phyloP scores from a whole-genome alignment of 2,113 vertebrate genomes.

The Rhinolophus ferrumequinum region DNA sequence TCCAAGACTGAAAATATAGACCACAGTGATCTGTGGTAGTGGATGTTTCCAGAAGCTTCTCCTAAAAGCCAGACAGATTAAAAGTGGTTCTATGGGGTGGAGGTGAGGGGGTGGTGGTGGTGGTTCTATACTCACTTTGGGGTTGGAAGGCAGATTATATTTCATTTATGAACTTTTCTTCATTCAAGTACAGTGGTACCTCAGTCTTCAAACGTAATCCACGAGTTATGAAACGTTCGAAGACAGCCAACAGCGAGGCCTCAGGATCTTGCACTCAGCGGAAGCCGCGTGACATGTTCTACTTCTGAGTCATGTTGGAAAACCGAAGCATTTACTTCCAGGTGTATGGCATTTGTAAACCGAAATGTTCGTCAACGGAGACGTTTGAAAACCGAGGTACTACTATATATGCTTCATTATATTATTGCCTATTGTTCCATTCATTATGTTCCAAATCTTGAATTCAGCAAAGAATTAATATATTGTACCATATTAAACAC shows the following conservation, averaged over 20 bases:
- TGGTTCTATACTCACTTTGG: background rate
- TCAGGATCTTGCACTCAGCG: no score
- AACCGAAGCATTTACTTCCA: no score
- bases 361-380: no score
- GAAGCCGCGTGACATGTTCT: no score
- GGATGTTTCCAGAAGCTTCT: background rate
- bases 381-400: no score
- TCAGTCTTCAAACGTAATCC: no score
- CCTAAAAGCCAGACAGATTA: background rate
- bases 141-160: slow-evolving; percentile 28
- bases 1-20: background rate
- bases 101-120: no score
- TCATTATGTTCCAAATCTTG: slow-evolving; percentile 46
- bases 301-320: no score
- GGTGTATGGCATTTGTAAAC: no score
- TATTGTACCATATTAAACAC: background rate
- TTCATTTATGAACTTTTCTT: slow-evolving; percentile 38
- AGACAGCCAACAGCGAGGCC: no score
- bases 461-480: slow-evolving; percentile 37
- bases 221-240: no score
- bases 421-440: background rate
- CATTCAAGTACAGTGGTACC: background rate
- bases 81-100: background rate
- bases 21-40: background rate
- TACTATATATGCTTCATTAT: background rate